Evolutionary conservation across 64 coral and sea anemone species (phyloP).

Genomic region (Stichodactyla mertensii): DNA sequence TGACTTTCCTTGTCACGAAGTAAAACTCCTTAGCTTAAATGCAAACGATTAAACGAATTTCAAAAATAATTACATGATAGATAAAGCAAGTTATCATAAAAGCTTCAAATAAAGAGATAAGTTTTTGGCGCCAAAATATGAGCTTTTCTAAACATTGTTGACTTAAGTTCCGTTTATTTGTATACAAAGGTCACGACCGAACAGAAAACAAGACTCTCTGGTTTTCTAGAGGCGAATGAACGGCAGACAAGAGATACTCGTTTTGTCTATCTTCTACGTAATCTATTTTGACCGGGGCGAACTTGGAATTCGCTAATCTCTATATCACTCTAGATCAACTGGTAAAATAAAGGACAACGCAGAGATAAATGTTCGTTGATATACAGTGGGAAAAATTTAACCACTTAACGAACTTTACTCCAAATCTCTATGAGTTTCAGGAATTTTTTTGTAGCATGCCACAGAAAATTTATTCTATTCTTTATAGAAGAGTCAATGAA

Average conservation of each 20-base stretch:
- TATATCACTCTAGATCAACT: not conserved
- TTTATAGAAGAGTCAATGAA: not conserved
- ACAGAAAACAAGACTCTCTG: not conserved
- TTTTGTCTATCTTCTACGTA: not conserved
- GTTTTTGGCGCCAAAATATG: not conserved
- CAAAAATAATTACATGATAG: not conserved
- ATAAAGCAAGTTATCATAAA: not conserved
- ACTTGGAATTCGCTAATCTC: slow-evolving; percentile 1
- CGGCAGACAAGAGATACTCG: not conserved
- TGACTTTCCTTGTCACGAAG: not conserved
- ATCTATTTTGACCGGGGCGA: slow-evolving; percentile 16
- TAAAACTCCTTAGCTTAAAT: not conserved
- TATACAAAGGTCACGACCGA: not conserved
- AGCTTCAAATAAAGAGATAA: not conserved
- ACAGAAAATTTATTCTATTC: not conserved
- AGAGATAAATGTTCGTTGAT: not conserved
- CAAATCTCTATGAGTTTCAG: not conserved
- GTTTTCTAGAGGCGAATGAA: not conserved
- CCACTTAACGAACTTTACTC: not conserved
- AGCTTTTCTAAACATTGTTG: not conserved
- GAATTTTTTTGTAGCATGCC: no score
- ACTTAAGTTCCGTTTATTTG: not conserved
- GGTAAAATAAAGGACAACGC: not conserved
- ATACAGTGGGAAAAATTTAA: not conserved
- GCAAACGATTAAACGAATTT: not conserved